Percentiles rank a stretch among this genome's conserved stretches.
Evolutionary conservation across 2,797 vertebrate genomes (phyloP).

Genomic region (Lithobates pipiens): DNA sequence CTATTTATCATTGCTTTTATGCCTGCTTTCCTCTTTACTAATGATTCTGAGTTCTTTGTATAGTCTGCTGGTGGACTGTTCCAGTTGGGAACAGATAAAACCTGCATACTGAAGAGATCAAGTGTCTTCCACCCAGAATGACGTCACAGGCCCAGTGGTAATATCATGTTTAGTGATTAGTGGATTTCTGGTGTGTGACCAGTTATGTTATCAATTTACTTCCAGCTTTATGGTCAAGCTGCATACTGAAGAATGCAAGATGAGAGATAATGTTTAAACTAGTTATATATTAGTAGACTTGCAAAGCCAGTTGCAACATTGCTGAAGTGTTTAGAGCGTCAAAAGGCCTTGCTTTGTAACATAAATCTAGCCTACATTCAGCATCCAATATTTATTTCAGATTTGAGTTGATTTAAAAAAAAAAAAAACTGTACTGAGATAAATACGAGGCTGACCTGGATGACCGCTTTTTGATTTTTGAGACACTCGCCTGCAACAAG

Average conservation of each 20-base stretch:
- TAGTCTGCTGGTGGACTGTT: background rate
- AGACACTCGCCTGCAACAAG: too few species aligned
- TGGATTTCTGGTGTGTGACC: conserved; percentile 40
- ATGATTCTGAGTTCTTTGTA: background rate
- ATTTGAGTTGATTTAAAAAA: background rate
- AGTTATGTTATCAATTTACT: conserved; percentile 41
- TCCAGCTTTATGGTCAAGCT: conserved; percentile 1
- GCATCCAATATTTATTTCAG: background rate
- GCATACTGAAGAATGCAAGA: conserved; percentile 38
- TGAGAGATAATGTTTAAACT: conserved; percentile 53
- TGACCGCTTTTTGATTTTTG: too few species aligned
- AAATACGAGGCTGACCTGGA: background rate
- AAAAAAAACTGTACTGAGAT: background rate
- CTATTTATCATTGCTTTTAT: background rate
- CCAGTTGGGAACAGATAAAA: background rate
- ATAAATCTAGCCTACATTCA: background rate
- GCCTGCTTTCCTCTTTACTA: background rate
- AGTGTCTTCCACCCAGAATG: conserved; percentile 10
- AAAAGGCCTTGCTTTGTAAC: background rate
- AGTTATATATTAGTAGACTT: conserved; percentile 44
- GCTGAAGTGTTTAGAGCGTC: background rate
- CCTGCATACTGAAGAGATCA: background rate
- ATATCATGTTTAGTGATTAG: conserved; percentile 11
- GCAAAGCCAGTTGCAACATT: conserved; percentile 22
- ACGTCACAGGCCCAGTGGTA: background rate